phyloP scores from a whole-genome alignment of 2,113 vertebrate species.

The Stercorarius parasiticus region DNA sequence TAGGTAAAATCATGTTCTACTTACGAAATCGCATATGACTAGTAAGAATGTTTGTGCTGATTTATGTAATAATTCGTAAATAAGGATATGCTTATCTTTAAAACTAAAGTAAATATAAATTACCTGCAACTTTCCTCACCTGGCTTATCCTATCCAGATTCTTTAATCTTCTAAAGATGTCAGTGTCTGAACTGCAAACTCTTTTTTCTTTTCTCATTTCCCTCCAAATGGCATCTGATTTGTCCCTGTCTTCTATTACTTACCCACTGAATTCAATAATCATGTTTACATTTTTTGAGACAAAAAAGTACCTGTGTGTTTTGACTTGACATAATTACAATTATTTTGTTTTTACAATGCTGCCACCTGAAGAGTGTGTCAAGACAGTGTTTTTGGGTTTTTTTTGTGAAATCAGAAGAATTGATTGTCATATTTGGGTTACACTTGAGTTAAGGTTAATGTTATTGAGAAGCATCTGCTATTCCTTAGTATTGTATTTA shows the following conservation, averaged over 20 bases:
- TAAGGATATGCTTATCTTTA: not conserved
- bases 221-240: not conserved
- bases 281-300: not conserved
- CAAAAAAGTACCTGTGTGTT: not conserved
- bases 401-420: not conserved
- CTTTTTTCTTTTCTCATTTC: not conserved
- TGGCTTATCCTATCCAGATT: not conserved
- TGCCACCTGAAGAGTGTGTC: not conserved
- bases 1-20: constrained; percentile 66
- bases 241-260: not conserved
- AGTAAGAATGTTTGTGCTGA: not conserved
- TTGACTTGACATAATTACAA: not conserved
- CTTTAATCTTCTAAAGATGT: not conserved
- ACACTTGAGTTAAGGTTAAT: not conserved
- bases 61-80: not conserved
- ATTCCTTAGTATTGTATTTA: not conserved
- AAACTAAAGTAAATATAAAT: not conserved
- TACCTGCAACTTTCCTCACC: not conserved
- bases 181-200: not conserved
- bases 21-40: not conserved
- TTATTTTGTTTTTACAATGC: not conserved
- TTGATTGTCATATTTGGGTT: not conserved
- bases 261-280: not conserved
- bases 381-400: not conserved
- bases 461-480: not conserved